Evolutionary conservation across 1,140 invertebrate species (phyloP), one percentile per base, ranked within the genome.

Genomic region (Drosophila auraria): DNA sequence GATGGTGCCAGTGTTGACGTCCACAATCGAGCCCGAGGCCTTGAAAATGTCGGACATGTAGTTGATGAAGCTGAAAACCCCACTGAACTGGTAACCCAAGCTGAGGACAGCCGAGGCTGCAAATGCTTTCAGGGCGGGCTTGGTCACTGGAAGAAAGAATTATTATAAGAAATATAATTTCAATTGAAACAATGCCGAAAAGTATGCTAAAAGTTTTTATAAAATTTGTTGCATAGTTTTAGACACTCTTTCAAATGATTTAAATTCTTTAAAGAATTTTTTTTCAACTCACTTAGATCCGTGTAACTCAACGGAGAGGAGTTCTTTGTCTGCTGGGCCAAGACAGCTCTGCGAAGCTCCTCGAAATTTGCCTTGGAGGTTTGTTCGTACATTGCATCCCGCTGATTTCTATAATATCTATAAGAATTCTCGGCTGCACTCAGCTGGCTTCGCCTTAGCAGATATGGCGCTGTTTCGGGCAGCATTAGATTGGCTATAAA

Each of bases 391-490:
- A 54, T 36, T 12, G 53, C 66, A 11, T 8, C 12, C 11, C 14
- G 17, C 15, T 61, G 73, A 57, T 91, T 90, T 49, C 82, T 62
- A 23, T 92, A 93, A 27, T 91, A 93, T 36, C 59, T 65, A 8
- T 97, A 93, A 3, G 95, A 94, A 5, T 93, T 92, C 56, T 95
- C 94, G 0, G 97, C 97, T 36, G 95, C 95, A 15, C 94, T 92
- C 12, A 95, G 93, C 4, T 95, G 92, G 15, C 94, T 94, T 83
- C 93, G 93, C 77, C 94, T 94, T 47, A 96, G 91, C 0, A 96
- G 92, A 94, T 95, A 97, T 4, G 95, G 93, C 0, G 97, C 97
- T 15, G 97, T 97, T 93, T 98, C 97, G 0, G 97, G 97, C 92
- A 98, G 42, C 83, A 94, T 96, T n/a, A 95, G 33, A 62, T 97